phyloP scores from a whole-genome alignment of 2,888 invertebrate genomes.

The Nemotelus pantherinus region DNA sequence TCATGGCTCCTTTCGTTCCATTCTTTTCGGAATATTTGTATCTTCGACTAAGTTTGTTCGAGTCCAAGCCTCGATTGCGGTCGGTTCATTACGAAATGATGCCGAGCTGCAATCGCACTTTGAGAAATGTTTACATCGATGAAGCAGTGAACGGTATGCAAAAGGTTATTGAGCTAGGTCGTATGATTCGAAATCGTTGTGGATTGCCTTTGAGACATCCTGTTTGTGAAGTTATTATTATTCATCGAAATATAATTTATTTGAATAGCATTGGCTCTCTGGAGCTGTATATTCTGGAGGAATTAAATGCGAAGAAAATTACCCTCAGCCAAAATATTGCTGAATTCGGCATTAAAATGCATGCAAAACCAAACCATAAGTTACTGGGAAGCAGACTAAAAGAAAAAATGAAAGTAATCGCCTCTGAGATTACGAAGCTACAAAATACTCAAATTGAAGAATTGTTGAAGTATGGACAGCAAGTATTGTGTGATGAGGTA shows the following conservation, averaged over 20 bases:
- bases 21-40: conserved; percentile 96
- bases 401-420: conserved; percentile 88
- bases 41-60: conserved; percentile 80
- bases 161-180: conserved; percentile 91
- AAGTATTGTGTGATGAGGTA: conserved; percentile 78
- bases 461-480: conserved; percentile 75
- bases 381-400: conserved; percentile 83
- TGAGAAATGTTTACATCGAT: conserved; percentile 88
- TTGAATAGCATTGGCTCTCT: conserved; percentile 82
- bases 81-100: conserved; percentile 95
- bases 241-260: conserved; percentile 83
- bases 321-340: conserved; percentile 89
- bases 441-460: conserved; percentile 81
- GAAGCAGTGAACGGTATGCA: conserved; percentile 93
- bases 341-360: conserved; percentile 88
- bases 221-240: conserved; percentile 92
- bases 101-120: conserved; percentile 74
- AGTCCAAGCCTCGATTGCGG: conserved; percentile 57
- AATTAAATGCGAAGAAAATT: conserved; percentile 89
- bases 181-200: conserved; percentile 91
- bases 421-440: conserved; percentile 80
- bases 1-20: conserved; percentile 98
- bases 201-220: conserved; percentile 97
- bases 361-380: conserved; percentile 96
- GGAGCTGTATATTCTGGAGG: conserved; percentile 87